Conservation (phyloP, 2,113 vertebrate species). For the Pyxicephalus adspersus region DNA sequence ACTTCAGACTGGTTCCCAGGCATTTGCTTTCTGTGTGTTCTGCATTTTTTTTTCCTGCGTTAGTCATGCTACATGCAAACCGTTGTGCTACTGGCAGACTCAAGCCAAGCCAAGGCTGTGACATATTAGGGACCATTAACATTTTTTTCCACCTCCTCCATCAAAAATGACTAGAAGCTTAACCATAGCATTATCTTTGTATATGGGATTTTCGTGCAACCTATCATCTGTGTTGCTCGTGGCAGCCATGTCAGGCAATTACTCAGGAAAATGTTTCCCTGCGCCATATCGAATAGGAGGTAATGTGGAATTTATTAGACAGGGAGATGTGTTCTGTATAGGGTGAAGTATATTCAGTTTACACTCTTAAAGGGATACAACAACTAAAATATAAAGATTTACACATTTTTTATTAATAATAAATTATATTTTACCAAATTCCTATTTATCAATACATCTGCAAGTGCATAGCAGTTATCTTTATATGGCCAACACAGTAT, state of each 20-base stretch:
- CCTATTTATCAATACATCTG: too few species aligned
- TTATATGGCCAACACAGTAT: too few species aligned
- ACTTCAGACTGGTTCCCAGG: not conserved
- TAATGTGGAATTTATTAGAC: not conserved
- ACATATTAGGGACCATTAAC: slow-evolving; percentile 25
- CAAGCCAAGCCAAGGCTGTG: slow-evolving; percentile 21
- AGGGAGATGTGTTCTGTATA: not conserved
- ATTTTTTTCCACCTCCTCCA: slow-evolving; percentile 23
- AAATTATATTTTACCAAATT: too few species aligned
- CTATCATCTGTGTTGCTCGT: slow-evolving; percentile 13
- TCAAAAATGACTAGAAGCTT: slow-evolving; percentile 21
- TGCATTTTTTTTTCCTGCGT: not conserved
- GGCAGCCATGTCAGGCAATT: slow-evolving; percentile 5
- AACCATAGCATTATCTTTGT: slow-evolving; percentile 17
- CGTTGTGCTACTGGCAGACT: not conserved
- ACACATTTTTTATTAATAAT: too few species aligned
- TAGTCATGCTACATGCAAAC: slow-evolving; percentile 10
- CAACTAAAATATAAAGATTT: too few species aligned
- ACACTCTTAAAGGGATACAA: too few species aligned
- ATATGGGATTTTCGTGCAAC: slow-evolving; percentile 10
- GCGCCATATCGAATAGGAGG: not conserved
- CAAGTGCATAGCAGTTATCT: too few species aligned
- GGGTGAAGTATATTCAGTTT: too few species aligned
- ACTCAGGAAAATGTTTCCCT: not conserved
- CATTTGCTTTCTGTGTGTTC: slow-evolving; percentile 15